A percentile compares a stretch with the other conserved stretches of the same genome.
Evolutionary conservation across 2,113 vertebrate species (phyloP).

Genomic region (Oreocharis arfaki): DNA sequence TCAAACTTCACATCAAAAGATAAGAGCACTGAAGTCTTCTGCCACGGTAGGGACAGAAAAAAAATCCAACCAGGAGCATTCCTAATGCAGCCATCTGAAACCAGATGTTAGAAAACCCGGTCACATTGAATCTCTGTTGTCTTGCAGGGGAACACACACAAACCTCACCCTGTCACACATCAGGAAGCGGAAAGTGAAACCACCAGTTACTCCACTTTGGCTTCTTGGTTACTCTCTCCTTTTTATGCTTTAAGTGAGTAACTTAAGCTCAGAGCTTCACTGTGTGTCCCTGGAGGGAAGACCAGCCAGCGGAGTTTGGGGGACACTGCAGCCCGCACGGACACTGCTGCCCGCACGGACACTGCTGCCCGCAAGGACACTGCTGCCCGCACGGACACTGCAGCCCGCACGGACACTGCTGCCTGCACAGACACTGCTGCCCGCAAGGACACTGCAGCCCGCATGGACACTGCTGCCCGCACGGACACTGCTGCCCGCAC

Average conservation of each 20-base stretch:
- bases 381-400: fast-evolving
- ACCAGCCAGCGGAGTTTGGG: fast-evolving
- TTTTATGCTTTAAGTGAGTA: neutral
- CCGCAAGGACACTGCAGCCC: neutral
- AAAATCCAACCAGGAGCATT: neutral
- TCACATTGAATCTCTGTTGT: neutral
- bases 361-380: neutral
- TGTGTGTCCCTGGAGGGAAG: neutral
- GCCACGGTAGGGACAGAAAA: neutral
- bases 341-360: neutral
- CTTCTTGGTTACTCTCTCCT: neutral
- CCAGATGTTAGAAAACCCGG: neutral
- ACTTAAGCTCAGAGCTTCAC: neutral
- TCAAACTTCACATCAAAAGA: neutral
- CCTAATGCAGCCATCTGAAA: neutral
- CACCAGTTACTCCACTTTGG: neutral
- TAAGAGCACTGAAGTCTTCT: neutral
- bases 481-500: neutral
- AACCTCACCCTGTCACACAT: neutral
- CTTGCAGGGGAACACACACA: neutral
- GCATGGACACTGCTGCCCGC: fast-evolving
- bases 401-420: neutral
- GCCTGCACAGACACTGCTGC: neutral
- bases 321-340: fast-evolving
- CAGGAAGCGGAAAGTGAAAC: slow-evolving; percentile 30